Evolutionary conservation across 2,888 invertebrate genomes (phyloP).

Genomic region (Eudasyphora cyanicolor): DNA sequence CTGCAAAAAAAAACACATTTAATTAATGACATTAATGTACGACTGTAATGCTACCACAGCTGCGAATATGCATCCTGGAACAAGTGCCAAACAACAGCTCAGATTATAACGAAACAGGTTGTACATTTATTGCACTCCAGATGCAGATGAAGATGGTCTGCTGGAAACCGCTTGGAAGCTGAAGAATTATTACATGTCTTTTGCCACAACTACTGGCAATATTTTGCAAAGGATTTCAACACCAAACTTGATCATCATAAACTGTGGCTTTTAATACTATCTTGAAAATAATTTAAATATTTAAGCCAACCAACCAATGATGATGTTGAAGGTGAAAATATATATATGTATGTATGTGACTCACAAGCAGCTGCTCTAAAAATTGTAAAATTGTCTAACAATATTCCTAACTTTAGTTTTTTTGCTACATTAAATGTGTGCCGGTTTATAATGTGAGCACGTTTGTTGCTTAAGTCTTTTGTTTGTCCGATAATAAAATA

Average conservation of each 20-base stretch:
- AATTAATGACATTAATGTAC: slow-evolving; percentile 52
- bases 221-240: background rate
- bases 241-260: background rate
- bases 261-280: background rate
- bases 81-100: background rate
- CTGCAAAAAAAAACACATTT: slow-evolving; percentile 26
- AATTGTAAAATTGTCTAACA: too few species aligned
- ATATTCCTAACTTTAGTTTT: too few species aligned
- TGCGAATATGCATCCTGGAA: background rate
- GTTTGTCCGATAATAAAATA: background rate
- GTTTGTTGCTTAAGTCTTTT: slow-evolving; percentile 19
- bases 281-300: background rate
- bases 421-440: too few species aligned
- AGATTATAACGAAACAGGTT: background rate
- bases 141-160: too few species aligned
- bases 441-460: background rate
- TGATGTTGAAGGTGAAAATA: background rate
- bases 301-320: background rate
- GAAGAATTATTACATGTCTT: background rate
- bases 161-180: background rate
- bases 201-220: background rate
- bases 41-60: background rate
- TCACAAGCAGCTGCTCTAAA: too few species aligned
- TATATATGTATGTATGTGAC: too few species aligned
- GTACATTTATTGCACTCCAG: background rate